These are phyloP conservation scores for Pentamera pediparva DNA, from an alignment of 53 echinoderm and acorn worm species.

Conservation along the genomic window DNA sequence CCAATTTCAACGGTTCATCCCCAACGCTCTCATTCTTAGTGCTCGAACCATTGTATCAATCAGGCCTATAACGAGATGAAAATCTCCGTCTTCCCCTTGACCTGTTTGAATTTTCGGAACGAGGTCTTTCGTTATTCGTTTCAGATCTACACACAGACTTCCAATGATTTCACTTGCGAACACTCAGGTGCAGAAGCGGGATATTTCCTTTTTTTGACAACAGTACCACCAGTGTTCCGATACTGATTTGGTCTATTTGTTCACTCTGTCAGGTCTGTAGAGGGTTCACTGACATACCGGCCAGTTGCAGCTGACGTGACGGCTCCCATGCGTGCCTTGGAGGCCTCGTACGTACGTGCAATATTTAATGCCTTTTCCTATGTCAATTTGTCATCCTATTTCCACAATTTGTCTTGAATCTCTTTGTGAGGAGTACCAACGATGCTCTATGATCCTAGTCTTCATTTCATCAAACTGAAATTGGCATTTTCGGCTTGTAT, in stretches of 20 bases:
- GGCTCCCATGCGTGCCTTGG: constrained; percentile 27
- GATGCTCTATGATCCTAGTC: constrained; percentile 41
- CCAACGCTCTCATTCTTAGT: neutral
- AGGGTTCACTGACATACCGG: no score
- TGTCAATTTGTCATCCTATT: constrained; percentile 38
- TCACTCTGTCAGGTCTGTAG: no score
- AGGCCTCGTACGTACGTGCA: constrained; percentile 43
- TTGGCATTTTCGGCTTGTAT: constrained; percentile 36
- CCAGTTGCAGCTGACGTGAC: neutral
- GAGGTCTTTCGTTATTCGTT: neutral
- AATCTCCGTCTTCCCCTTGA: neutral
- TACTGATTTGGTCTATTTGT: no score
- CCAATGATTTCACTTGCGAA: neutral
- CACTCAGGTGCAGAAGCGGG: neutral
- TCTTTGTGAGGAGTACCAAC: no score
- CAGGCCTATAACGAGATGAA: neutral
- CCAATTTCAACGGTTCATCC: neutral
- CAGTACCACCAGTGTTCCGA: no score
- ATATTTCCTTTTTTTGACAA: neutral
- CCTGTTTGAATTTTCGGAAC: neutral
- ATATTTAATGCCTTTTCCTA: constrained; percentile 25
- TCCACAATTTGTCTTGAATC: no score
- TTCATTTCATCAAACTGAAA: constrained; percentile 30
- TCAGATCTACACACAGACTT: neutral
- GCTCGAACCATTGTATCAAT: neutral